Conservation (phyloP, 2,113 vertebrate genomes). For the Apteryx mantelli region DNA sequence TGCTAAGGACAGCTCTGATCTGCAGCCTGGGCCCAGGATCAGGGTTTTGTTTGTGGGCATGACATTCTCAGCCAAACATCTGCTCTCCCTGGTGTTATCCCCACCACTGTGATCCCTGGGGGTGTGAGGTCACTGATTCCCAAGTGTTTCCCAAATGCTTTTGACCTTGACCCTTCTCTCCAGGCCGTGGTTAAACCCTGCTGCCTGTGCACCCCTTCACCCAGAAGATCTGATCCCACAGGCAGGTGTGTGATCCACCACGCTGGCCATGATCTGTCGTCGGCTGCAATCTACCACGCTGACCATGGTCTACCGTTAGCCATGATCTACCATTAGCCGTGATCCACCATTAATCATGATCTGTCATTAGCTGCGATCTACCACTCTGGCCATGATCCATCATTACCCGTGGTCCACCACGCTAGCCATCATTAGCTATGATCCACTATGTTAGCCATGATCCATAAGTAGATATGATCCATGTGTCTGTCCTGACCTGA, state of each 20-base stretch:
- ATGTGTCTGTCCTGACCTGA: too few species aligned
- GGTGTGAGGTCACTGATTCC: too few species aligned
- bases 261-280: too few species aligned
- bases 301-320: fast-evolving
- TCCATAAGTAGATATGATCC: background rate
- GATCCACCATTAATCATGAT: fast-evolving
- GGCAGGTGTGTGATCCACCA: too few species aligned
- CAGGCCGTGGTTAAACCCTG: too few species aligned
- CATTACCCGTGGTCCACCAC: background rate
- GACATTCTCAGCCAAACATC: too few species aligned
- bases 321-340: fast-evolving
- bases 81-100: too few species aligned
- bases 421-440: fast-evolving
- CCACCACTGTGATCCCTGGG: too few species aligned
- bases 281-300: fast-evolving
- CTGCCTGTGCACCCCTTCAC: too few species aligned
- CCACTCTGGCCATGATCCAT: background rate
- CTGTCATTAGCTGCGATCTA: background rate
- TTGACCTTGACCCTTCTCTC: background rate
- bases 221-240: too few species aligned
- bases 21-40: background rate
- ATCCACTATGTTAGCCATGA: fast-evolving
- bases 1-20: background rate
- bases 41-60: too few species aligned
- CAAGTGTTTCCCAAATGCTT: too few species aligned